Evolutionary conservation across 2,797 vertebrate genomes (phyloP).

Genomic region (Morelia viridis): DNA sequence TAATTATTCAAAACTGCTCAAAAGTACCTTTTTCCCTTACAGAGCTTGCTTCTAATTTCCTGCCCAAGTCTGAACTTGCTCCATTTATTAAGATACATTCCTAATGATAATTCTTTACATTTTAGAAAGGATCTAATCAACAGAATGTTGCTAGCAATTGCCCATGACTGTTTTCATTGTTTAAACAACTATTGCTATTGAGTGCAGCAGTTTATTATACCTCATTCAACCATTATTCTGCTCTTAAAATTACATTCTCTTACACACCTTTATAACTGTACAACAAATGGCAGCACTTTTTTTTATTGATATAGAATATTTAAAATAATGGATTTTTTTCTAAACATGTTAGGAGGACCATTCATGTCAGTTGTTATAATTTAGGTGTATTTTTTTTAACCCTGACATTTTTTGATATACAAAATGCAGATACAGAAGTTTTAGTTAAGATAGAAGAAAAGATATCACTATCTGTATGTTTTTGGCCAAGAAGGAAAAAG

Average conservation of each 20-base stretch:
- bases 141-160: background rate
- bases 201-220: background rate
- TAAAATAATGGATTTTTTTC: background rate
- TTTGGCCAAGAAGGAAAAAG: background rate
- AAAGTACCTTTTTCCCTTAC: background rate
- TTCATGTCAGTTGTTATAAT: background rate
- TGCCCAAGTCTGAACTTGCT: background rate
- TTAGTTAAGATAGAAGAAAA: background rate
- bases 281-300: background rate
- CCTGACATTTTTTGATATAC: background rate
- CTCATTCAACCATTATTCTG: background rate
- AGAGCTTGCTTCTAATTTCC: background rate
- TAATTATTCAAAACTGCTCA: background rate
- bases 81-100: background rate
- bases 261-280: background rate
- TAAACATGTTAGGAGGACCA: background rate
- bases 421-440: background rate
- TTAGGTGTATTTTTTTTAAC: background rate
- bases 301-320: background rate
- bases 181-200: background rate
- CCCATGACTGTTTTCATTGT: background rate
- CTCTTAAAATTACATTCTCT: background rate
- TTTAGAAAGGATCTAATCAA: background rate
- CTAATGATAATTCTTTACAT: background rate
- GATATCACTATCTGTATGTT: background rate